Percentiles rank a stretch among this genome's conserved stretches.
phyloP scores from a whole-genome alignment of 1,140 invertebrate species.

The Euwallacea fornicatus region DNA sequence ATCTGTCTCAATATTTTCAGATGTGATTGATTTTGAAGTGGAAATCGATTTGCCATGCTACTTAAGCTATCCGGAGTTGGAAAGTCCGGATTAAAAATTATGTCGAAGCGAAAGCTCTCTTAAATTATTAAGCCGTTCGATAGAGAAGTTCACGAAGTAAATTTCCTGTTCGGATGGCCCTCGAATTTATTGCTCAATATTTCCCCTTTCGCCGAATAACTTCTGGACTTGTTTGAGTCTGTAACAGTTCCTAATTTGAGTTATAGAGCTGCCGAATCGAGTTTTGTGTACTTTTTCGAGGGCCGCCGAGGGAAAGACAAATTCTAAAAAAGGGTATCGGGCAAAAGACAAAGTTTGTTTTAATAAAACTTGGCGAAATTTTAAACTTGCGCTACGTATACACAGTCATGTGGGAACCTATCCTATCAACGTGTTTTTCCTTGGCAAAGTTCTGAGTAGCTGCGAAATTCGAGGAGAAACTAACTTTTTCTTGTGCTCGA shows the following conservation, averaged over 20 bases:
- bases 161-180: constrained; percentile 41
- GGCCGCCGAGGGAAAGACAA: too few species aligned
- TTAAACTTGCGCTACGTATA: too few species aligned
- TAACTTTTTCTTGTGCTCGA: too few species aligned
- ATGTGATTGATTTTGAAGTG: too few species aligned
- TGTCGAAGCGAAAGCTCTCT: constrained; percentile 13
- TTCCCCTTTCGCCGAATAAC: constrained; percentile 31
- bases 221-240: constrained; percentile 22
- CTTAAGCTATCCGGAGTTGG: constrained; percentile 12
- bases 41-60: constrained; percentile 9
- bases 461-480: too few species aligned
- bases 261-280: neutral
- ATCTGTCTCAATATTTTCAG: too few species aligned
- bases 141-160: constrained; percentile 44
- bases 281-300: neutral
- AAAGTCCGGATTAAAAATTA: constrained; percentile 28
- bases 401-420: too few species aligned
- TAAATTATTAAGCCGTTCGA: constrained; percentile 41
- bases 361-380: too few species aligned
- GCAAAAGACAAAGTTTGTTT: too few species aligned
- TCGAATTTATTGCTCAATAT: constrained; percentile 44
- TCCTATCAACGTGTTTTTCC: too few species aligned
- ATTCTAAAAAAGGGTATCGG: too few species aligned
- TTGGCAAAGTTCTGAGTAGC: too few species aligned
- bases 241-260: constrained; percentile 16